Percentiles rank a stretch among this genome's conserved stretches.
phyloP scores from a whole-genome alignment of 1,140 invertebrate species.

The Musca vetustissima region DNA sequence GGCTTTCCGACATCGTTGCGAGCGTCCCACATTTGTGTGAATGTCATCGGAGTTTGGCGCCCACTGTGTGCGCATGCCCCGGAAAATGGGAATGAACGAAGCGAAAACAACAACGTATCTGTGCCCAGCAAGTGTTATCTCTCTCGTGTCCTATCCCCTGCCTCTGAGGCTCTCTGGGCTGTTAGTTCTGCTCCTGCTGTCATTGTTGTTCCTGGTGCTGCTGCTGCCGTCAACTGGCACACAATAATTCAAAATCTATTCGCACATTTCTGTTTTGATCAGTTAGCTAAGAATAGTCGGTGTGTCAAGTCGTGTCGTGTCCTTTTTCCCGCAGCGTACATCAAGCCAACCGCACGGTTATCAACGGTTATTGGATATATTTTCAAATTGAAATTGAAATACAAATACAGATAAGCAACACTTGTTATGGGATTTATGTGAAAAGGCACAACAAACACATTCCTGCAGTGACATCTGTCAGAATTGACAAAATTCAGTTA shows the following conservation, averaged over 20 bases:
- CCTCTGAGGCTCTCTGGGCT: not conserved
- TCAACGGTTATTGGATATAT: too few relatives aligned
- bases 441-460: too few relatives aligned
- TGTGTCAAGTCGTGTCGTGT: constrained; percentile 16
- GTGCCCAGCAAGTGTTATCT: constrained; percentile 6
- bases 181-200: not conserved
- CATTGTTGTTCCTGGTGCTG: not conserved
- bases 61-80: constrained; percentile 6
- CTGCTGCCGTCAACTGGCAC: not conserved
- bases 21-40: constrained; percentile 10
- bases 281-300: constrained; percentile 33
- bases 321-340: too few relatives aligned
- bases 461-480: too few relatives aligned
- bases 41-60: constrained; percentile 14
- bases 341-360: too few relatives aligned
- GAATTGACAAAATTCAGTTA: too few relatives aligned
- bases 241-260: constrained; percentile 42
- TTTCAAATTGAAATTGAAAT: too few relatives aligned
- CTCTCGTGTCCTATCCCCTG: not conserved
- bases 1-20: not conserved
- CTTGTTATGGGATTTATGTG: too few relatives aligned
- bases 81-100: constrained; percentile 4
- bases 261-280: constrained; percentile 55
- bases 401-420: too few relatives aligned
- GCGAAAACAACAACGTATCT: not conserved